Percentiles rank a stretch among this genome's conserved stretches.
phyloP scores from a whole-genome alignment of 2,888 invertebrate species.

The Perizoma flavofasciatum region DNA sequence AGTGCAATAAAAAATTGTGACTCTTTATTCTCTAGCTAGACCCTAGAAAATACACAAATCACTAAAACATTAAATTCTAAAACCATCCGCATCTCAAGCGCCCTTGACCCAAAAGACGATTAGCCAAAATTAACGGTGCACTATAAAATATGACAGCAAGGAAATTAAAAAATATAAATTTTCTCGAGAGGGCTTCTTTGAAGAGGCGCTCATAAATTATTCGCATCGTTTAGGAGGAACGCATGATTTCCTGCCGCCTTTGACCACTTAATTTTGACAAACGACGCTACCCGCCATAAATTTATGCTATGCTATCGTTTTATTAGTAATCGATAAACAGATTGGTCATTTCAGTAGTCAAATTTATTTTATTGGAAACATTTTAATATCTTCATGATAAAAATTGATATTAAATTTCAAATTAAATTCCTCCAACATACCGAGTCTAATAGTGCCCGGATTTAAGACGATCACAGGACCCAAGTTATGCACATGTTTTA shows the following conservation, averaged over 20 bases:
- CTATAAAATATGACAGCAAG: constrained; percentile 42
- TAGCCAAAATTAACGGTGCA: constrained; percentile 42
- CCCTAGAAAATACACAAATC: background rate
- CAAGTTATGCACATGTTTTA: too few species aligned
- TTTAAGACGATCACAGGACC: too few species aligned
- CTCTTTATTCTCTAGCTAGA: background rate
- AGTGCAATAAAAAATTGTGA: too few species aligned
- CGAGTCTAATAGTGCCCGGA: too few species aligned
- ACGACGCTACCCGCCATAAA: constrained; percentile 40
- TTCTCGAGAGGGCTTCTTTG: constrained; percentile 47
- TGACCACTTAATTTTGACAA: constrained; percentile 53
- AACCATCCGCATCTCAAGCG: constrained; percentile 16
- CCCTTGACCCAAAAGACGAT: constrained; percentile 40
- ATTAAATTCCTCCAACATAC: too few species aligned
- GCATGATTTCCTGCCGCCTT: constrained; percentile 36
- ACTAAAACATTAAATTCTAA: constrained; percentile 23
- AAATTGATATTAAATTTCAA: background rate
- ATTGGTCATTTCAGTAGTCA: constrained; percentile 21
- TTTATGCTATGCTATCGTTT: constrained; percentile 35
- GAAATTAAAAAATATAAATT: constrained; percentile 49
- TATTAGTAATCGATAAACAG: constrained; percentile 49
- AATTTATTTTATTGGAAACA: constrained; percentile 19
- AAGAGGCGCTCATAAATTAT: constrained; percentile 48
- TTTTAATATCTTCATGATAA: constrained; percentile 13
- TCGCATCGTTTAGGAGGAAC: constrained; percentile 41